Base-by-base conservation (phyloP, 2,797 vertebrate genomes). In the Echiichthys vipera region DNA sequence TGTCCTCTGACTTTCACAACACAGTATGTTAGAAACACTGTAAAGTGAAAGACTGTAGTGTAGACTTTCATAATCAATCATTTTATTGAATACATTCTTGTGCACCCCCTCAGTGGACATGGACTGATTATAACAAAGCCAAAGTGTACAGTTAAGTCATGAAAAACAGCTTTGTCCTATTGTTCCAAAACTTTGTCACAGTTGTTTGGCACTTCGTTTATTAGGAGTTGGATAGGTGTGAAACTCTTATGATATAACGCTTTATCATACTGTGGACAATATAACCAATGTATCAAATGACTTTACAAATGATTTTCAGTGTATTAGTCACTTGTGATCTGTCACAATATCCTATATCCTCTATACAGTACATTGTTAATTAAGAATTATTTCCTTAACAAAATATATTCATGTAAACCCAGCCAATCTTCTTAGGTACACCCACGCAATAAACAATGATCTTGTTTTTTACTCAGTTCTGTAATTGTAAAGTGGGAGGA, bases 31-130 rank as follows among this genome's bases (percentile, higher is more conserved):
- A 24, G 45, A 30, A 55, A 47, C 32, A 10, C 57, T 46, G 29
- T 30, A 50, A 56, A 72, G 65, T 61, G 39, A 37, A 67, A 45
- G 66, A 63, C 39, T 58, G 46, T 27, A 39, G 51, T 46, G 32
- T 30, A 27, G 54, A 27, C 29, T 36, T 34, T 27, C n/a, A 32
- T 4, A 14, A 37, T 83, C 47, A 65, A 56, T 86, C 61, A 68
- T 70, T 71, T 56, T 47, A 39, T 18, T 11, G 50, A 71, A 34
- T 46, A 32, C 13, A 42, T 65, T 62, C 14, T 20, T 18, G 3
- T 56, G 22, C 3, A 37, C 20, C 5, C 34, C n/a, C 70, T 64
- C 34, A 13, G 15, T 22, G 34, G 61, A 40, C 68, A 74, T 73
- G 29, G 20, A 68, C 39, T 64, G 14, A 29, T 62, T 40, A 40